phyloP scores from a whole-genome alignment of 1,140 invertebrate genomes.

The Aphaenogaster ashmeadi region DNA sequence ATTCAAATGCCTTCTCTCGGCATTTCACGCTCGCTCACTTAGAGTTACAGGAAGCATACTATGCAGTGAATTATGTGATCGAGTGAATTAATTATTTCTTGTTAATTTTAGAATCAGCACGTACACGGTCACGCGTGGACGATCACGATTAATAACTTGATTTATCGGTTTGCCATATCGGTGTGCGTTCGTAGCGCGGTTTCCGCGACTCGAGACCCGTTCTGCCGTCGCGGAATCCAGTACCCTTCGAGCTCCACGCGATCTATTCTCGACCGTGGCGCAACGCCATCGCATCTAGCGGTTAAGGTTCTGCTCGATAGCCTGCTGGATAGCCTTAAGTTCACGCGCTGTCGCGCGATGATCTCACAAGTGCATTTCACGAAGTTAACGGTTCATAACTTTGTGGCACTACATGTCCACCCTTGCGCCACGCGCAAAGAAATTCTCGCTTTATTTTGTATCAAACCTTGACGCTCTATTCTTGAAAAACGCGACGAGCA shows the following conservation, averaged over 20 bases:
- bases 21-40: constrained; percentile 55
- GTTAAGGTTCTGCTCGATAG: constrained; percentile 70
- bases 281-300: constrained; percentile 73
- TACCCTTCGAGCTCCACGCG: constrained; percentile 70
- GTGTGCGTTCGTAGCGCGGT: neutral
- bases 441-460: constrained; percentile 1
- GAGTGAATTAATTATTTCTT: constrained; percentile 18
- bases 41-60: constrained; percentile 75
- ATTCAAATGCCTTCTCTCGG: constrained; percentile 29
- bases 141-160: constrained; percentile 41
- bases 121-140: constrained; percentile 23
- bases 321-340: constrained; percentile 12
- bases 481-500: neutral
- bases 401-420: neutral
- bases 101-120: constrained; percentile 50
- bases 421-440: neutral
- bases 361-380: neutral
- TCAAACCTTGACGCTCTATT: neutral
- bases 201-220: constrained; percentile 8
- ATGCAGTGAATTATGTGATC: constrained; percentile 16
- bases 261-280: constrained; percentile 66
- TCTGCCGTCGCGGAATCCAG: constrained; percentile 60
- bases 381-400: constrained; percentile 25
- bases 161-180: constrained; percentile 7
- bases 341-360: constrained; percentile 47